phyloP scores from a whole-genome alignment of 2,888 invertebrate species.

The Helobdella robusta region DNA sequence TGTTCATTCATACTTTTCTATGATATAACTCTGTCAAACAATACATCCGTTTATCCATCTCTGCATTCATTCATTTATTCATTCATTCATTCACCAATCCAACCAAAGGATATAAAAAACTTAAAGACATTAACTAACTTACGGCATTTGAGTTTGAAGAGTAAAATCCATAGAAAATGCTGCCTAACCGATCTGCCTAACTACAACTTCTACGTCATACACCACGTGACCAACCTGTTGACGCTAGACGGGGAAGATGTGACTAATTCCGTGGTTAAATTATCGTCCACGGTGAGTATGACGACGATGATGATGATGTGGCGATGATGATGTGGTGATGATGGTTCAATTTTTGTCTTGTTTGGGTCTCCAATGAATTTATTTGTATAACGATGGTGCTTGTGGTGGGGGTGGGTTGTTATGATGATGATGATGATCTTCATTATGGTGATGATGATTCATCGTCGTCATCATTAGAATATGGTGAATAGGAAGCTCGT shows the following conservation, averaged over 20 bases:
- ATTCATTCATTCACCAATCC: neutral
- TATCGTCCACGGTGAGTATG: constrained; percentile 25
- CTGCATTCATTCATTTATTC: neutral
- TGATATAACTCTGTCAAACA: no score
- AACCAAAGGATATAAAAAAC: neutral
- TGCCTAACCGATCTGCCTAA: no score
- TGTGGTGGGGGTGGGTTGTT: no score
- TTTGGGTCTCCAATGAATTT: no score
- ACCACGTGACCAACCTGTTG: constrained; percentile 43
- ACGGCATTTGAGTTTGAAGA: neutral
- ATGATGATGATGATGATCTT: neutral
- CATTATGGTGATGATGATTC: neutral
- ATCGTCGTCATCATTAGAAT: neutral
- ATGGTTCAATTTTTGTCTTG: no score
- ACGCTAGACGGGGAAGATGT: constrained; percentile 46
- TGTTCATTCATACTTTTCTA: no score
- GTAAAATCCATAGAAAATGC: neutral
- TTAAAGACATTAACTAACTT: neutral
- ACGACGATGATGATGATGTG: neutral
- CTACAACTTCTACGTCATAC: constrained; percentile 47
- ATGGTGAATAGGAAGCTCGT: neutral
- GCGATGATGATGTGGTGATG: neutral
- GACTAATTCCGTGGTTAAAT: constrained; percentile 40
- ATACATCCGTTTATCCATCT: no score
- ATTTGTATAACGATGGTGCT: no score